A percentile compares a stretch with the other conserved stretches of the same genome.
Conservation (phyloP, 1,140 invertebrate genomes). For the Pogonognathellus flavescens region DNA sequence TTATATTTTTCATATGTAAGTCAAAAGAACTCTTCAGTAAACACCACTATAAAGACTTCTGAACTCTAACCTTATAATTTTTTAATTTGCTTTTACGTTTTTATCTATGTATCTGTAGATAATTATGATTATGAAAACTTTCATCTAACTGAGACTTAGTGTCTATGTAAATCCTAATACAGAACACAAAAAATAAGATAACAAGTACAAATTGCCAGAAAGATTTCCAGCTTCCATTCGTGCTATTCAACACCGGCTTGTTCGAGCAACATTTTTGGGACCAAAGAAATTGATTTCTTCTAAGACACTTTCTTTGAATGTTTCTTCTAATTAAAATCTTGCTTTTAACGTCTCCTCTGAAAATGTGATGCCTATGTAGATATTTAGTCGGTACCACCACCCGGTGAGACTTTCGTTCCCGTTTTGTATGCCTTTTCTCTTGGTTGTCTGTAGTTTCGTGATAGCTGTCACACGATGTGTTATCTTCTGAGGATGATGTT, state of each 20-base stretch:
- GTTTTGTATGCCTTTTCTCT: not conserved
- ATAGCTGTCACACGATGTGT: not conserved
- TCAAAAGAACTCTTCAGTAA: too few species aligned
- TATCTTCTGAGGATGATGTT: not conserved
- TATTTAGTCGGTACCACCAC: not conserved
- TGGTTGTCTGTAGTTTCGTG: not conserved
- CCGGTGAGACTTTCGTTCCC: not conserved
- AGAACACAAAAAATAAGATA: not conserved
- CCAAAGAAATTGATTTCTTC: not conserved
- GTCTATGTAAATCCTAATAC: not conserved
- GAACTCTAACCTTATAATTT: too few species aligned
- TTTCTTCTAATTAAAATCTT: not conserved
- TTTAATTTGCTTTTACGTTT: too few species aligned
- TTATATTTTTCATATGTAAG: too few species aligned
- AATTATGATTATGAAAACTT: not conserved
- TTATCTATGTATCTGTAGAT: too few species aligned
- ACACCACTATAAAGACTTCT: too few species aligned
- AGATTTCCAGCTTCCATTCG: not conserved
- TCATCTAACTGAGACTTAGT: not conserved
- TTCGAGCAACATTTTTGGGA: not conserved
- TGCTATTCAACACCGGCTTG: not conserved
- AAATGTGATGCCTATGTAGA: not conserved
- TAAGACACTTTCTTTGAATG: not conserved
- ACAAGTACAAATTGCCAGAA: not conserved
- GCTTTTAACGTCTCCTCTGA: not conserved